Conservation (phyloP, 1,140 invertebrate species). For the Drosophila sproati region DNA sequence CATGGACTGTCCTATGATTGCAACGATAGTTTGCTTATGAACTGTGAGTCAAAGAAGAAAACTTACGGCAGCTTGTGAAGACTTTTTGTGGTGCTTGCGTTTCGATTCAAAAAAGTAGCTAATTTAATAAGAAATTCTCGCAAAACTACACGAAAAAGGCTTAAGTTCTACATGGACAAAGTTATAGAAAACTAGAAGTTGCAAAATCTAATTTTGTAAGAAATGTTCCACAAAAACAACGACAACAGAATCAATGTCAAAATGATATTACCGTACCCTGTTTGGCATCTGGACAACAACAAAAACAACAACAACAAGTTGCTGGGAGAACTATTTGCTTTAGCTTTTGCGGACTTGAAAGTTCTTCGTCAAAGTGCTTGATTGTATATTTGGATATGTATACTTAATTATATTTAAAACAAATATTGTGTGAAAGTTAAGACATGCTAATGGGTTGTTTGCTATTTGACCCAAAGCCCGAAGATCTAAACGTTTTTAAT, state of each 20-base stretch:
- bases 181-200: constrained; percentile 76
- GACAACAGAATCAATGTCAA: constrained; percentile 6
- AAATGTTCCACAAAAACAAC: constrained; percentile 54
- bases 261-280: background rate
- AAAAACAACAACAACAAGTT: constrained; percentile 26
- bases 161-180: constrained; percentile 78
- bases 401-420: constrained; percentile 62
- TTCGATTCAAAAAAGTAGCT: constrained; percentile 71
- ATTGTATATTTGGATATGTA: constrained; percentile 35
- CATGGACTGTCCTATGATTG: constrained; percentile 35
- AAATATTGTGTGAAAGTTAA: constrained; percentile 66
- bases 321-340: constrained; percentile 13
- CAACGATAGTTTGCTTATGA: constrained; percentile 29
- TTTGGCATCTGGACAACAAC: constrained; percentile 2
- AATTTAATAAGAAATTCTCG: constrained; percentile 76
- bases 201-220: constrained; percentile 71
- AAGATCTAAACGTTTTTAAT: background rate
- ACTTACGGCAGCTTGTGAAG: constrained; percentile 15
- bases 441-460: constrained; percentile 52
- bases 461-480: background rate
- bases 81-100: constrained; percentile 50
- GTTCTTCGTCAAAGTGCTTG: constrained; percentile 14
- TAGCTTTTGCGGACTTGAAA: background rate
- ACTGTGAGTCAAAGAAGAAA: constrained; percentile 24
- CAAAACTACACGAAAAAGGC: constrained; percentile 73